Evolutionary conservation across 2,888 invertebrate species (phyloP).

Genomic region (Epiperipatus broadwayi): DNA sequence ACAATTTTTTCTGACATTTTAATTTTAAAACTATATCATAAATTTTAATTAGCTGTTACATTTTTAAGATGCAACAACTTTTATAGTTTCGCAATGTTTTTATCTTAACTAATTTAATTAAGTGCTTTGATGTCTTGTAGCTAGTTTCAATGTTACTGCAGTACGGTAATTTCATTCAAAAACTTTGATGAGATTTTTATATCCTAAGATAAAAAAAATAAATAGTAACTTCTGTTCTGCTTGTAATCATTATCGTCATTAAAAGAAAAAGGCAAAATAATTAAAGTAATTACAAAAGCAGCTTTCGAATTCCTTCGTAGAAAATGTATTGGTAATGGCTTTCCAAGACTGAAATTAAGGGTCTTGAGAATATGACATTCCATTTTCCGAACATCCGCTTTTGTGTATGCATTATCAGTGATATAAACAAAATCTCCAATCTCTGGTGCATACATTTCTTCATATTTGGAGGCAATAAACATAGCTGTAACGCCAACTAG

Average conservation of each 20-base stretch:
- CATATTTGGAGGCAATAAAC: conserved; percentile 80
- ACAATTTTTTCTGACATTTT: too few relatives aligned
- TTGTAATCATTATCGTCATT: not conserved
- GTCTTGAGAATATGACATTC: conserved; percentile 55
- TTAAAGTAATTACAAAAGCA: conserved; percentile 37
- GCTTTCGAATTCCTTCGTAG: conserved; percentile 45
- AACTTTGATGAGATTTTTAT: too few relatives aligned
- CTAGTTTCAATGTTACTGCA: too few relatives aligned
- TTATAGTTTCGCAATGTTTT: too few relatives aligned
- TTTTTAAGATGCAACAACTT: too few relatives aligned
- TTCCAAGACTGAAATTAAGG: conserved; percentile 58
- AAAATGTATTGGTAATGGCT: conserved; percentile 72
- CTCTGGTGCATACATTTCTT: conserved; percentile 76
- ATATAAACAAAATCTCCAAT: conserved; percentile 73
- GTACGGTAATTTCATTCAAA: too few relatives aligned
- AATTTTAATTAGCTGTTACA: too few relatives aligned
- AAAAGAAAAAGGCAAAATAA: conserved; percentile 7
- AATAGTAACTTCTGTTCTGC: too few relatives aligned
- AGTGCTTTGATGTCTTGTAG: too few relatives aligned
- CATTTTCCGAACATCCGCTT: conserved; percentile 56
- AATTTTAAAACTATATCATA: too few relatives aligned
- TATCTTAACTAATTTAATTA: too few relatives aligned
- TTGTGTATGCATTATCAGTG: conserved; percentile 65
- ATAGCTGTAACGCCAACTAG: conserved; percentile 72
- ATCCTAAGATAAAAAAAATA: too few relatives aligned